Evolutionary conservation across 2,797 vertebrate species (phyloP).

Genomic region (Zonotrichia albicollis): DNA sequence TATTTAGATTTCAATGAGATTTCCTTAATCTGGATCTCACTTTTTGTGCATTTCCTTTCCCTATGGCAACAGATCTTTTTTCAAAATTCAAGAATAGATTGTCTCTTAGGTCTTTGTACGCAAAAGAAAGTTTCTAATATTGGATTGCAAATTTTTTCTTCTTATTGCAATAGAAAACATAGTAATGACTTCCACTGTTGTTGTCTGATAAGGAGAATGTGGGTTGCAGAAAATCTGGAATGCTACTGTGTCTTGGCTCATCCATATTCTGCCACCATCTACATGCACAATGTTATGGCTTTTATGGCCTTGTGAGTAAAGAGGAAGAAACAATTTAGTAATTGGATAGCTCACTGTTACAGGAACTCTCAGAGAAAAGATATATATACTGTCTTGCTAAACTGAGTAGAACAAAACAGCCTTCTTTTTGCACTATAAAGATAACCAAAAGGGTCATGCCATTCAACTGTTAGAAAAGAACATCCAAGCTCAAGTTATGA

Average conservation of each 20-base stretch:
- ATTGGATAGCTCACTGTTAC: neutral
- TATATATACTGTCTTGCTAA: neutral
- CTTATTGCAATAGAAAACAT: neutral
- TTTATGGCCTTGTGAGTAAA: neutral
- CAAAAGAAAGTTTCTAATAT: neutral
- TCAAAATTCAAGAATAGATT: neutral
- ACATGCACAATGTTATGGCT: neutral
- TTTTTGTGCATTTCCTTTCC: neutral
- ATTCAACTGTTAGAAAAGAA: neutral
- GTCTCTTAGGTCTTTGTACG: neutral
- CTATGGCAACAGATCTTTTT: neutral
- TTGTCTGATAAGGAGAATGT: neutral
- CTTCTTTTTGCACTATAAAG: neutral
- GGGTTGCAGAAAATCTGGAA: slow-evolving; percentile 13
- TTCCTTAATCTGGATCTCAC: neutral
- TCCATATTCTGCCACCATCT: neutral
- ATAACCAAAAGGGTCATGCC: neutral
- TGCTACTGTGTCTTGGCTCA: slow-evolving; percentile 1
- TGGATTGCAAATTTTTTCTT: neutral
- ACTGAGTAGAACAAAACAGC: neutral
- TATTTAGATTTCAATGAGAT: neutral
- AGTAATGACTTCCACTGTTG: neutral
- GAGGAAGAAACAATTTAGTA: neutral
- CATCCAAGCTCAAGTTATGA: neutral
- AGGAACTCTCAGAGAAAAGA: neutral